These are phyloP conservation scores for Hydropotes inermis DNA, from an alignment of 2,113 vertebrate genomes.

Conservation along the genomic window DNA sequence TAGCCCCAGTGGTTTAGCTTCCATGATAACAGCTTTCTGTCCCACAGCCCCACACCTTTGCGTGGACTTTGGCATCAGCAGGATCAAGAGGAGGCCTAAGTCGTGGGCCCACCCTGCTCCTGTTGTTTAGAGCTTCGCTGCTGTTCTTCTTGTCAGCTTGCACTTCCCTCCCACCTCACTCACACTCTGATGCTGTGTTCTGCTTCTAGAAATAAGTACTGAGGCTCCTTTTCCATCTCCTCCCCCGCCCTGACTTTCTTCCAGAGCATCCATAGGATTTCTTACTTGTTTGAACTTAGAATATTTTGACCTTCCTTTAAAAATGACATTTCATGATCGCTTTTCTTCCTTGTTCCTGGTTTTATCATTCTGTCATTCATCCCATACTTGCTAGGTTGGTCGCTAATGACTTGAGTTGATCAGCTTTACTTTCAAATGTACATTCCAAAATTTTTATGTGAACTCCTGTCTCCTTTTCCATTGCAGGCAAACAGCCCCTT, in stretches of 20 bases:
- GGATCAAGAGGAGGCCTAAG: not conserved
- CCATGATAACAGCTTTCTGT: not conserved
- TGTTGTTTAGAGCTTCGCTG: not conserved
- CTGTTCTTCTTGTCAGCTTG: not conserved
- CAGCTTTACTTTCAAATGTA: not conserved
- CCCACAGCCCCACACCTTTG: not conserved
- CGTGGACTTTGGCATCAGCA: not conserved
- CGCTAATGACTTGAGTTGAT: not conserved
- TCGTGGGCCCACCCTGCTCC: not conserved
- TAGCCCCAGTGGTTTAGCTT: not conserved
- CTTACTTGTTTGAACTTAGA: constrained; percentile 13
- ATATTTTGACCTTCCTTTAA: not conserved
- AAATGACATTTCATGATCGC: not conserved
- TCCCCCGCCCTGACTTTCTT: not conserved
- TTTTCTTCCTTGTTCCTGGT: not conserved
- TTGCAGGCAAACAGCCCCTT: not conserved
- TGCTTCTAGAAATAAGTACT: constrained; percentile 35
- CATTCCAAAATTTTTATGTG: not conserved
- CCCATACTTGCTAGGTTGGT: not conserved
- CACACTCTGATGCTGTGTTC: not conserved
- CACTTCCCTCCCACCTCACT: not conserved
- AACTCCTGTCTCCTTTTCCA: not conserved
- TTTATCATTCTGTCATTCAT: not conserved
- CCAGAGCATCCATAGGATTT: not conserved
- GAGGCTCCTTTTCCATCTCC: constrained; percentile 1